phyloP scores from a whole-genome alignment of 1,140 invertebrate species.

The Cydia amplana region DNA sequence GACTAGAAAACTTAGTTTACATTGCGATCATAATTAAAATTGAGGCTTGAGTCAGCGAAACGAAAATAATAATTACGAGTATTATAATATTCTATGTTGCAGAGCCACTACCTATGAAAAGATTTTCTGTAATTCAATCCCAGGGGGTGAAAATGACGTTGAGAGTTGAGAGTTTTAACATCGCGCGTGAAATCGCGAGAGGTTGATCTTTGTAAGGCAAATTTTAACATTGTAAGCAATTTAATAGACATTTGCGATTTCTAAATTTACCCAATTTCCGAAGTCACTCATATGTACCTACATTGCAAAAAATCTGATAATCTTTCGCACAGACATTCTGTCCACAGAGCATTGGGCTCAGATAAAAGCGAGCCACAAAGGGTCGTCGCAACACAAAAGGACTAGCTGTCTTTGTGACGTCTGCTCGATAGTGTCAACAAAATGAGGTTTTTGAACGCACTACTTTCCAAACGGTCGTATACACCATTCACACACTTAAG shows the following conservation, averaged over 20 bases:
- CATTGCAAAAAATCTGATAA: background rate
- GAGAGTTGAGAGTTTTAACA: no score
- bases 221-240: no score
- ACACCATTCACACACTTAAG: background rate
- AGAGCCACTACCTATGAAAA: no score
- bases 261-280: no score
- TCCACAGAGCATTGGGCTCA: background rate
- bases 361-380: constrained; percentile 24
- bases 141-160: no score
- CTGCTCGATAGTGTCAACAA: constrained; percentile 20
- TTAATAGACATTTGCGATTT: no score
- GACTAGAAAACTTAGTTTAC: background rate
- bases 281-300: no score
- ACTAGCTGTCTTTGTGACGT: constrained; percentile 20
- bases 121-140: no score
- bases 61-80: no score
- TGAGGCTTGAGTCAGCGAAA: background rate
- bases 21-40: background rate
- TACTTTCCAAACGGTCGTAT: background rate
- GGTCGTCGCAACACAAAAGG: background rate
- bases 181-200: no score
- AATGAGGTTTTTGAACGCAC: background rate
- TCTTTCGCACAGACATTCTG: background rate
- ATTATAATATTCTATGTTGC: no score
- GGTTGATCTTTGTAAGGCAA: no score